Base-by-base conservation (phyloP, 2,888 invertebrate species). In the Aleiodes leptofemur region DNA sequence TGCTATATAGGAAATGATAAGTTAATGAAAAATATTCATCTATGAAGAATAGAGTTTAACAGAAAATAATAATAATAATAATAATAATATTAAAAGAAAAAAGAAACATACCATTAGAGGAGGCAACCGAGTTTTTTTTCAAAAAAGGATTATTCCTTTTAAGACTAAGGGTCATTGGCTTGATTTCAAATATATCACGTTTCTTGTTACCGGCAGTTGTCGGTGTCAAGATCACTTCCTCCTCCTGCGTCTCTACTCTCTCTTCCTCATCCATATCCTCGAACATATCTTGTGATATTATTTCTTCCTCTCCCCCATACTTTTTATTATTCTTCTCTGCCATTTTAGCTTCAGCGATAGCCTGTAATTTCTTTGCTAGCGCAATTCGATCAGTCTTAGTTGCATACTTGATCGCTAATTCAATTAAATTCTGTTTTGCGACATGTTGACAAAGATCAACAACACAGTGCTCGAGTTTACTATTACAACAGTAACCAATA, bases 371-470 rank as follows among this genome's bases (percentile, higher is more conserved):
- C 81, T 96, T 95, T 0, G 95, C 95, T 59, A 98, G 91, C 83
- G 95, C 94, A 82, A 93, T 92, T 82, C 94, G 93, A 31, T 96
- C 94, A 11, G 95, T 90, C 80, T 95, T 94, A 0, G 94, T 93
- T 0, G 97, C 96, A 90, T 97, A 98, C 87, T 96, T 96, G n/a
- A 96, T 94, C 0, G 97, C 97, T 51, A 97, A 90, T 78, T 95
- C 95, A 51, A 97, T 90, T 0, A 97, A 91, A 59, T 95, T 94
- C 1, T 94, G 93, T 83, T 95, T 95, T 29, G 94, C 93, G 84
- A 98, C 92, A 82, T 97, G 91, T 85, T 96, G 94, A 88, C 97
- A 95, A 16, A 98, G 91, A 89, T 98, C 98, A 66, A 96, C 90
- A 0, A 97, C 98, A 55, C 98, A 92, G 83, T 94, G 94, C 86